Conservation (phyloP, 2,113 vertebrate species). For the Ancistrus triradiatus region DNA sequence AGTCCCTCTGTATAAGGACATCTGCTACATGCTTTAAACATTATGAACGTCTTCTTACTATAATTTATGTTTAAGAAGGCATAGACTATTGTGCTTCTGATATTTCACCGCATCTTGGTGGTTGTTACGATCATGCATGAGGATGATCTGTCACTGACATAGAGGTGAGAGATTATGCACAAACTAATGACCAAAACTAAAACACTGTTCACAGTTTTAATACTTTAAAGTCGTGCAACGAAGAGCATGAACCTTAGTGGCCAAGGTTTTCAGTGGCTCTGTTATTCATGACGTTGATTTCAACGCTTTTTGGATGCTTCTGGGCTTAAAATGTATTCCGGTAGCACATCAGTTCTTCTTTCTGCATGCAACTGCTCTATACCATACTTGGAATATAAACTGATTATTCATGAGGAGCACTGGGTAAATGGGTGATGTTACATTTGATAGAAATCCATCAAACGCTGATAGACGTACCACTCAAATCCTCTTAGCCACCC, state of each 20-base stretch:
- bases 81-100: constrained; percentile 2
- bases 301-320: neutral
- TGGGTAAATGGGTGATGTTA: constrained; percentile 45
- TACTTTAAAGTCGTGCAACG: constrained; percentile 4
- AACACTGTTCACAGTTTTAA: constrained; percentile 8
- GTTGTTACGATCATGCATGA: constrained; percentile 6
- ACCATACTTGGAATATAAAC: constrained; percentile 32
- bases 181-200: constrained; percentile 10
- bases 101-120: constrained; percentile 21
- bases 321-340: constrained; percentile 1
- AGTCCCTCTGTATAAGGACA: too few species aligned
- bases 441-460: constrained; percentile 63
- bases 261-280: constrained; percentile 1
- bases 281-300: neutral
- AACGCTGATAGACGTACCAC: constrained; percentile 56
- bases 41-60: too few species aligned
- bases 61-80: constrained; percentile 21
- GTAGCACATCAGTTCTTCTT: constrained; percentile 11
- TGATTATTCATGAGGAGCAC: constrained; percentile 48
- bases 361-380: constrained; percentile 5
- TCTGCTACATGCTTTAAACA: too few species aligned
- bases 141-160: constrained; percentile 12
- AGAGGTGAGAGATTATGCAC: constrained; percentile 14
- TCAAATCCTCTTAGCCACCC: constrained; percentile 53
- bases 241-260: constrained; percentile 12